Evolutionary conservation across 2,113 vertebrate genomes (phyloP).

Genomic region (Camelus dromedarius): DNA sequence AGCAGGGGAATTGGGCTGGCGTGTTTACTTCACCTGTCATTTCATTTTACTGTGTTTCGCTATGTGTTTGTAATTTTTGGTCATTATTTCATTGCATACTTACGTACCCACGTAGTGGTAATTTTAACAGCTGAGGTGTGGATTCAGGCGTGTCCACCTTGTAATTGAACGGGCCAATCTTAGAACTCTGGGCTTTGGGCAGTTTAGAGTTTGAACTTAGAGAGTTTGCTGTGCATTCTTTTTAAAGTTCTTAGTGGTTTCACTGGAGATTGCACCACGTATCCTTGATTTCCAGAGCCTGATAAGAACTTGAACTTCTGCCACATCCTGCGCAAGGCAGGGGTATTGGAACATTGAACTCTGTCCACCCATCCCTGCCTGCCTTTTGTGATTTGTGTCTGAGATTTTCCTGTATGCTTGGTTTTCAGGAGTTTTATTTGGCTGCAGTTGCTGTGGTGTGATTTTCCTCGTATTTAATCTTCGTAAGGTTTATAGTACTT

Average conservation of each 20-base stretch:
- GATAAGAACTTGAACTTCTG: not conserved
- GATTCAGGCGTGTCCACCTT: not conserved
- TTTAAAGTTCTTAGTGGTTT: not conserved
- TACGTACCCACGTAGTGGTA: not conserved
- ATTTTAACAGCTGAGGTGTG: not conserved
- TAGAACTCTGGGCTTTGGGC: not conserved
- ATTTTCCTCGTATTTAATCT: constrained; percentile 31
- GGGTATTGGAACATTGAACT: not conserved
- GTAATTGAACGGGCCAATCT: not conserved
- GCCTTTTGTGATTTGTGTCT: not conserved
- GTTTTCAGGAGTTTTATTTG: not conserved
- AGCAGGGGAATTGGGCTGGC: not conserved
- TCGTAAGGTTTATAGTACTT: not conserved
- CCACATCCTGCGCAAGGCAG: not conserved
- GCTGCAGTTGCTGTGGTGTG: not conserved
- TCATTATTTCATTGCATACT: not conserved
- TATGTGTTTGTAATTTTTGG: not conserved
- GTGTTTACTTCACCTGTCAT: not conserved
- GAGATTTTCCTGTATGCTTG: not conserved
- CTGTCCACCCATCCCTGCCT: not conserved
- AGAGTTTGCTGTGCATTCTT: not conserved
- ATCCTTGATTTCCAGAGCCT: not conserved
- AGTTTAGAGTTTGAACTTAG: not conserved
- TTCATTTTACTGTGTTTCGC: not conserved
- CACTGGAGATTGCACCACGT: not conserved